Base-by-base conservation (phyloP, 2,113 vertebrate genomes). In the Orientallactaga bullata region DNA sequence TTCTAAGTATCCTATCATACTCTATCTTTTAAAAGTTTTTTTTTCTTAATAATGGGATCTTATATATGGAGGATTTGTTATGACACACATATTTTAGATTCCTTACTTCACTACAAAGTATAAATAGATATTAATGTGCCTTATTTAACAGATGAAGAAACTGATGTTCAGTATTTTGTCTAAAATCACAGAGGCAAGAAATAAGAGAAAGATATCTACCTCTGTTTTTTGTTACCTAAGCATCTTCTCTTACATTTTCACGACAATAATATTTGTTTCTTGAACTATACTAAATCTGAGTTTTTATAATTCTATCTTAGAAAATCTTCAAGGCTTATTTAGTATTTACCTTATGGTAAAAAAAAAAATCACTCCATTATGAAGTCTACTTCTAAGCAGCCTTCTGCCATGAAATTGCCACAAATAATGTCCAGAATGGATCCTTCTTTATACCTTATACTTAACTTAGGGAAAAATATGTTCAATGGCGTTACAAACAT, bases 351-450 rank as follows among this genome's bases (percentile, higher is more conserved):
- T 79, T 89, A 58, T 10, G 7, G 21, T 85, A 15, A 82, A 86
- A 94, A 92, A 74, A 82, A 86, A 94, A 92, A 74, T 68, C 21
- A 77, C 37, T 74, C 17, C 90, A 71, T 89, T 35, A 47, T 83
- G 26, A 89, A 63, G 55, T 76, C 28, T 83, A 39, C 60, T 51
- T 71, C 47, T 7, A 76, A 58, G 58, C 32, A 80, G 35, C 51
- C 16, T 72, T 91, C 32, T 80, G 11, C 32, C 61, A 42, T 83
- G 42, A 90, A 81, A 87, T 81, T 80, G 23, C 30, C 37, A 78
- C 26, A 3, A 66, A 9, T 58, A 58, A 9, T 35, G 37, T 87
- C 42, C n/a, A 80, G 66, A 91, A 47, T 88, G 60, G 1, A 76
- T 88, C 51, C 78, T 74, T 66, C 60, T 87, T 88, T 63, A 47